Base-by-base conservation (phyloP, 2,113 vertebrate species). In the Anoplopoma fimbria region DNA sequence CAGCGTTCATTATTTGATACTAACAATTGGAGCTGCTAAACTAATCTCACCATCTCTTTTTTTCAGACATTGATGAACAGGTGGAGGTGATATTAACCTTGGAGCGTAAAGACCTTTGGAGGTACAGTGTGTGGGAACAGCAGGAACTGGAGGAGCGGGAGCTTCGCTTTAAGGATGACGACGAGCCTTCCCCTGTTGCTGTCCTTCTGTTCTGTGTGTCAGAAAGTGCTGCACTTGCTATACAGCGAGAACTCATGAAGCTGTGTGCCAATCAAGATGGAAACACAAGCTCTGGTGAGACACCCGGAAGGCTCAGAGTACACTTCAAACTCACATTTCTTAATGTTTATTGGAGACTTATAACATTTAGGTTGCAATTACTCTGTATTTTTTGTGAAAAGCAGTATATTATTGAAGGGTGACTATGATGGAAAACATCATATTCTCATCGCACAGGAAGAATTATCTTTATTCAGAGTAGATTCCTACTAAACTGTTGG, bases 161-260 rank as follows among this genome's bases (percentile, higher is more conserved):
- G 4, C 5, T 90, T 53, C 3, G 12, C 33, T 83, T 87, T 5
- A 9, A 45, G 4, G 40, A 4, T 0, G 42, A 27, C 0, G 61
- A 74, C 36, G 68, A 79, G 1, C 55, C 42, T 0, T 14, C 1
- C 1, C 89, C 91, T 29, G 47, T 69, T 4, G 80, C 91, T 33
- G 53, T 95, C 8, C 90, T 98, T 88, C 94, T 97, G 76, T 91
- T 97, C 15, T 97, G 93, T 92, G 88, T 98, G 36, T 94, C 96
- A 34, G 88, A 95, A 75, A 82, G 92, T 82, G 96, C 95, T 64
- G 88, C 95, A 45, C 92, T 94, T 34, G 90, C 92, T 4, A 73
- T 96, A 76, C 91, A 95, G 79, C 90, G 36, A n/a, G 68, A 91
- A 0, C 86, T 95, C 21, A 17, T 40, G 12, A 31, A 79, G 45